Percentiles rank a stretch among this genome's conserved stretches.
These are phyloP conservation scores for Rapana venosa DNA, from an alignment of 2,888 invertebrate genomes.

Conservation along the genomic window DNA sequence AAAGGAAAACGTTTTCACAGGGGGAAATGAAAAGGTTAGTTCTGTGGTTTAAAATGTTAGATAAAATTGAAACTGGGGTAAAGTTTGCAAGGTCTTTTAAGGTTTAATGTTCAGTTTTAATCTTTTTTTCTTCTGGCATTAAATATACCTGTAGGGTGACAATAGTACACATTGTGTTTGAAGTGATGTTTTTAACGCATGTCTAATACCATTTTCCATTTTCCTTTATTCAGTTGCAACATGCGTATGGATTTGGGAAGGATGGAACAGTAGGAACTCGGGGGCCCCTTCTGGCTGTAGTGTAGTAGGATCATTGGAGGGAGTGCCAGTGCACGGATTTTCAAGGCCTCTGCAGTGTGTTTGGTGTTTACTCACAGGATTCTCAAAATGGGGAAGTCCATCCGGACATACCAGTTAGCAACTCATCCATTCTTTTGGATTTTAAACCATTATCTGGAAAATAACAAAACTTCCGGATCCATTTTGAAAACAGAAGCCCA, in stretches of 20 bases:
- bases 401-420: not conserved
- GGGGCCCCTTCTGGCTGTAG: conserved; percentile 3
- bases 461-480: not conserved
- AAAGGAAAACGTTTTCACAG: too few relatives aligned
- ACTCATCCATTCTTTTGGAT: not conserved
- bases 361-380: conserved; percentile 26
- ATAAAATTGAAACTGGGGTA: not conserved
- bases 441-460: not conserved
- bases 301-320: conserved; percentile 20
- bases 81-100: too few relatives aligned
- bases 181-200: conserved; percentile 3
- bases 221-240: conserved; percentile 44
- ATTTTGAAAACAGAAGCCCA: not conserved
- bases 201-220: conserved; percentile 36
- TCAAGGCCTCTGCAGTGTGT: conserved; percentile 20
- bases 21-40: not conserved
- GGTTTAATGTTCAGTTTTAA: too few relatives aligned
- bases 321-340: not conserved
- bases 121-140: too few relatives aligned
- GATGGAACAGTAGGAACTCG: conserved; percentile 39
- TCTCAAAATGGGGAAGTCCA: conserved; percentile 23
- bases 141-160: too few relatives aligned
- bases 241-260: conserved; percentile 36
- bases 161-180: not conserved
- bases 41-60: not conserved